These are phyloP conservation scores for Peromyscus maniculatus DNA, from an alignment of 2,113 vertebrate species.

Conservation along the genomic window DNA sequence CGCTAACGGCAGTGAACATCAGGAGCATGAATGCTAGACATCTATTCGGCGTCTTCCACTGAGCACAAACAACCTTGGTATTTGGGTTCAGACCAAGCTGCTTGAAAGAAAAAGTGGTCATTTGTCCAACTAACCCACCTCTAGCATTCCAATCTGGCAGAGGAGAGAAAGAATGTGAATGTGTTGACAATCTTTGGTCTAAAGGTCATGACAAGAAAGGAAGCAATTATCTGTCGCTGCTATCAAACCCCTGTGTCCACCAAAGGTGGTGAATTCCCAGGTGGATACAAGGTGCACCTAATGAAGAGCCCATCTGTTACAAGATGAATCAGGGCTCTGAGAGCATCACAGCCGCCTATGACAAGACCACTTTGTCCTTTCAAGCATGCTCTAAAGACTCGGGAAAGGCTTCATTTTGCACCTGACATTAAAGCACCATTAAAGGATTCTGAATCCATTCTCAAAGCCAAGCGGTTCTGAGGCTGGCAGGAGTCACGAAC, in stretches of 20 bases:
- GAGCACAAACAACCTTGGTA: conserved; percentile 14
- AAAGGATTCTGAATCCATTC: conserved; percentile 42
- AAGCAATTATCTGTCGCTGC: conserved; percentile 79
- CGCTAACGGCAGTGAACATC: background rate
- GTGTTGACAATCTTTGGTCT: conserved; percentile 70
- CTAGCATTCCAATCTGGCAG: background rate
- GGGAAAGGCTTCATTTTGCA: conserved; percentile 62
- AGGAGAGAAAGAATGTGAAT: conserved; percentile 47
- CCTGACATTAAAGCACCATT: conserved; percentile 72
- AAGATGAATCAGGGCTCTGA: conserved; percentile 42
- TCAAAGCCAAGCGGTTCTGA: conserved; percentile 58
- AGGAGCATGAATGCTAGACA: background rate
- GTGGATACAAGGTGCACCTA: conserved; percentile 36
- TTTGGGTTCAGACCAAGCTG: conserved; percentile 46
- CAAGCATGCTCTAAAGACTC: conserved; percentile 61
- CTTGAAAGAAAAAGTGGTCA: conserved; percentile 49
- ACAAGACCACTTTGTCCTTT: conserved; percentile 75
- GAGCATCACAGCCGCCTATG: background rate
- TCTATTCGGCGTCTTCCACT: background rate
- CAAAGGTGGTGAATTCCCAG: conserved; percentile 65
- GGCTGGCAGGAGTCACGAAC: conserved; percentile 63
- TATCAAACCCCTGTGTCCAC: conserved; percentile 63
- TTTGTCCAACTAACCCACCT: background rate
- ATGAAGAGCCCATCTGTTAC: conserved; percentile 69
- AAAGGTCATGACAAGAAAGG: conserved; percentile 52